phyloP scores from a whole-genome alignment of 2,113 vertebrate genomes.

The Poeciliopsis prolifica region DNA sequence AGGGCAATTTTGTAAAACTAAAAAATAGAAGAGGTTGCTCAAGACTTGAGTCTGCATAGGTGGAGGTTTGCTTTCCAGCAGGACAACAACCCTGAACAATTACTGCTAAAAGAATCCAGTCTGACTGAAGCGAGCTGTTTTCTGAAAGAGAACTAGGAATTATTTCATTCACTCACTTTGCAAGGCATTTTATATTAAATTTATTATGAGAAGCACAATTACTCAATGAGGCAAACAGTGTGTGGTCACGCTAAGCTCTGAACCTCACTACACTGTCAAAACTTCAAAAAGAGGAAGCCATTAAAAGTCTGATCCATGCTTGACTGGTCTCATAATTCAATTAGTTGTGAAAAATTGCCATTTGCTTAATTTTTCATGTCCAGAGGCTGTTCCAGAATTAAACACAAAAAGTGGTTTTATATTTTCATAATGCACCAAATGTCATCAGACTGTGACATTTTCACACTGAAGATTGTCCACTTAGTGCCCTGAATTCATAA shows the following conservation, averaged over 20 bases:
- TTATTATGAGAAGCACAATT: not conserved
- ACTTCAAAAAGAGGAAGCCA: constrained; percentile 8
- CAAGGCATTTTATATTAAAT: not conserved
- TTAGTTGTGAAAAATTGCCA: not conserved
- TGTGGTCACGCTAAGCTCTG: not conserved
- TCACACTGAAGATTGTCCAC: not conserved
- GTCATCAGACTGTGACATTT: constrained; percentile 1
- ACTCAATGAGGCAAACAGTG: not conserved
- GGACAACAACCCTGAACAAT: not conserved
- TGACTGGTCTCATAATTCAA: not conserved
- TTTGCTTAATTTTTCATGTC: not conserved
- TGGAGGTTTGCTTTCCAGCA: not conserved
- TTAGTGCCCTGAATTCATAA: not conserved
- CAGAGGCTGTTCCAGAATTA: not conserved
- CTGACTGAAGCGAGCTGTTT: not conserved
- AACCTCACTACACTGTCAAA: constrained; percentile 24
- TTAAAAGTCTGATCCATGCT: not conserved
- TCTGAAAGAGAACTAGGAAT: not conserved
- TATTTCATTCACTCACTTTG: not conserved
- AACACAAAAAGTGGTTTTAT: not conserved
- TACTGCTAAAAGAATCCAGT: not conserved
- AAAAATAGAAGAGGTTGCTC: not conserved
- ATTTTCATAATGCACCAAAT: constrained; percentile 3
- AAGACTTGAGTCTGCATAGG: not conserved
- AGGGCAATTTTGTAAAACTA: not conserved